Base-by-base conservation (phyloP, 2,888 invertebrate species). In the Platynereis dumerilii region DNA sequence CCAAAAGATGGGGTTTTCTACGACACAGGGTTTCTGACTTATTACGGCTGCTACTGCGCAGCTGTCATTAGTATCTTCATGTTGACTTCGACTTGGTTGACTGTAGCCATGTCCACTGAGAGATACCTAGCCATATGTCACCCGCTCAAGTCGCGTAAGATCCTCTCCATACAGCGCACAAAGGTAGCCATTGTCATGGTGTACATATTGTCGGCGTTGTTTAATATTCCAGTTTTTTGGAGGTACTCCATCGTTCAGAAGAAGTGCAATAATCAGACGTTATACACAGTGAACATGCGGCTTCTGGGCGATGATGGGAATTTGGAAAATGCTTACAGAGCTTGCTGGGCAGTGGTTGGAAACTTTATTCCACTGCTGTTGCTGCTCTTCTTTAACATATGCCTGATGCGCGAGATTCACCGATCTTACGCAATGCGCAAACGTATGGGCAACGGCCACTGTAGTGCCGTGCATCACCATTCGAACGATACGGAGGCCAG, bases 51-150 rank as follows among this genome's bases (percentile, higher is more conserved):
- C n/a, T 73, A 72, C 60, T 73, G 71, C 34, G 67, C 74, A 2
- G 72, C 69, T 2, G 68, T 81, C 28, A 79, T 82, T 65, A 82
- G 81, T 71, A 74, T 81, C 22, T 81, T 82, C 64, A 79, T 82
- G 87, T 89, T 91, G 56, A 88, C 90, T 10, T 91, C 91, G 61
- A 91, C 91, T 2, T 88, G 74, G 74, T 42, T 74, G 48, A 74
- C 74, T 12, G 74, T 74, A 5, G 63, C 67, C 44, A 73, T 74
- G 72, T 60, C 72, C 1, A 68, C 66, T 10, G 74, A 73, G 44
- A 45, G 74, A 0, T 74, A 71, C 58, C 63, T 73, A 1, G 74
- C 72, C 15, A 74, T 74, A 34, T 71, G 72, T 52, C 69, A 73
- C 48, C 74, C 74, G 27, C 69, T 74, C 2, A 60, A 66, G 15